Conservation (phyloP, 2,888 invertebrate genomes). For the Drosophila nr. fundita region DNA sequence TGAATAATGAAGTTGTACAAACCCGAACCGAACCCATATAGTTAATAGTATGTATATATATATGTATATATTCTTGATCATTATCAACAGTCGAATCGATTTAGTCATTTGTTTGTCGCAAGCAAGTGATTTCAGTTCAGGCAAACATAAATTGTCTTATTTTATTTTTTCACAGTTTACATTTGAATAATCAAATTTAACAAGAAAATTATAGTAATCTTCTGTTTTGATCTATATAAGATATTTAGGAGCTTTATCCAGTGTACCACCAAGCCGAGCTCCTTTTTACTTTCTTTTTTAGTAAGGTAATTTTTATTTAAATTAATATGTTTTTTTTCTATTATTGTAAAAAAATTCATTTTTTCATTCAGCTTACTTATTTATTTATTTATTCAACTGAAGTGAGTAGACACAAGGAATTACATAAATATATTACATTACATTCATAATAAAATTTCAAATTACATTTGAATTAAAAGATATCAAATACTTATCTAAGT, state of each 20-base stretch:
- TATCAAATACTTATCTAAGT: background rate
- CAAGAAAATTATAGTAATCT: background rate
- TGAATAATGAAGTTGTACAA: background rate
- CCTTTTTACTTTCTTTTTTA: background rate
- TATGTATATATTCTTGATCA: background rate
- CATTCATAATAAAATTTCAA: background rate
- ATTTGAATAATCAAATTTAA: background rate
- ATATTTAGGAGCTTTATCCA: too few relatives aligned
- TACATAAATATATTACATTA: too few relatives aligned
- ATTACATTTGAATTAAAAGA: background rate
- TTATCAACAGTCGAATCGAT: background rate
- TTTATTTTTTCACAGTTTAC: background rate
- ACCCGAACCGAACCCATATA: background rate
- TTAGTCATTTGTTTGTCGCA: background rate
- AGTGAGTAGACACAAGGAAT: too few relatives aligned
- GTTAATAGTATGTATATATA: background rate
- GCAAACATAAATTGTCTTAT: background rate
- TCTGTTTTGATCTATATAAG: background rate
- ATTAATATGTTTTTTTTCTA: background rate
- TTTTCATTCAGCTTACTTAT: too few relatives aligned
- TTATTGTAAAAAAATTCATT: too few relatives aligned
- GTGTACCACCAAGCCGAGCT: background rate
- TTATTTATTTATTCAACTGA: too few relatives aligned
- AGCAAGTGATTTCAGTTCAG: background rate
- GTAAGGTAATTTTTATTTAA: background rate